A percentile compares a stretch with the other conserved stretches of the same genome.
Conservation (phyloP, 2,888 invertebrate genomes). For the Chymomyza fuscimana region DNA sequence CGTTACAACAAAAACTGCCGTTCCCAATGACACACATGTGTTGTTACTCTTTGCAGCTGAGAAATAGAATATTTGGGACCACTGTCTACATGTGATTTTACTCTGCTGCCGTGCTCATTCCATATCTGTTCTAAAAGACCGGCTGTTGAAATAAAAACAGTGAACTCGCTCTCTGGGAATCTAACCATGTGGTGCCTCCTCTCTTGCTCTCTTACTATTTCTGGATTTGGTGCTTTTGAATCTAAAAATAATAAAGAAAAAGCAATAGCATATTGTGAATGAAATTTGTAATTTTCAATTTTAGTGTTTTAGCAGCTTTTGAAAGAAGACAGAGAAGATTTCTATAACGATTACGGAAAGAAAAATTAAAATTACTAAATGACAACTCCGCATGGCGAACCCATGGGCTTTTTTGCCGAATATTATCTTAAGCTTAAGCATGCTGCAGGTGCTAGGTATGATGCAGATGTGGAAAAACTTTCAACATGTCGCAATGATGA, state of each 20-base stretch:
- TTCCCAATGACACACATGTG: too few relatives aligned
- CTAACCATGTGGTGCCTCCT: background rate
- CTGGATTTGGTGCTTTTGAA: constrained; percentile 7
- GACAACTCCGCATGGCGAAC: constrained; percentile 71
- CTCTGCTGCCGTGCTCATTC: too few relatives aligned
- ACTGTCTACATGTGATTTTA: too few relatives aligned
- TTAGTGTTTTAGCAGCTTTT: constrained; percentile 60
- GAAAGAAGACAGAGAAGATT: constrained; percentile 28
- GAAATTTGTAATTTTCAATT: constrained; percentile 23
- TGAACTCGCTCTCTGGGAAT: background rate
- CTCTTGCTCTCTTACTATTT: background rate
- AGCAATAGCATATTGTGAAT: constrained; percentile 51
- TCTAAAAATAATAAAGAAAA: constrained; percentile 61
- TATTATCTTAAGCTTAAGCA: constrained; percentile 83
- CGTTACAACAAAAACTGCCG: too few relatives aligned
- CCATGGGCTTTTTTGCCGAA: constrained; percentile 83
- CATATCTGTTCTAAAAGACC: too few relatives aligned
- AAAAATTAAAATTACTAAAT: constrained; percentile 11
- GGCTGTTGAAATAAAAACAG: background rate
- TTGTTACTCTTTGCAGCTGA: too few relatives aligned
- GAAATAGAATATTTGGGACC: too few relatives aligned
- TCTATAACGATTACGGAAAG: background rate
- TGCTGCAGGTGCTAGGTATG: constrained; percentile 78
- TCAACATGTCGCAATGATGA: constrained; percentile 83
- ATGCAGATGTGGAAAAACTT: constrained; percentile 84